Evolutionary conservation across 2,888 invertebrate genomes (phyloP), one percentile per base, ranked within the genome.

Genomic region (Orchesella flavescens): DNA sequence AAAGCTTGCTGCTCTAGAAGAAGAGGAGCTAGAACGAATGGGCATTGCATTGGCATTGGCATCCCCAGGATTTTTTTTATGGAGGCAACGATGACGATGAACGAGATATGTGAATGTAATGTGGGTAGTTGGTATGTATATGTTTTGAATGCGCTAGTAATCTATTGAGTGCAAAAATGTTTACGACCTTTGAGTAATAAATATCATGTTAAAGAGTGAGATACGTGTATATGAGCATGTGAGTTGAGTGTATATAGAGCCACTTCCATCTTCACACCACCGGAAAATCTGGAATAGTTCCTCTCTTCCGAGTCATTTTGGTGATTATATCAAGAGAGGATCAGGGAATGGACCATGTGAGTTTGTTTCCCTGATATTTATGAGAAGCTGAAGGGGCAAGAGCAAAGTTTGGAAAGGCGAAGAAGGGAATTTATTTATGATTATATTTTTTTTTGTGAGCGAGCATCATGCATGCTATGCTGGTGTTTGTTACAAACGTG

Each of bases 101-200:
- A 34, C 34, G 34, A 34, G 34, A 34, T 34, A 34, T 34, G 7
- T 34, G 34, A 34, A 34, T 34, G 34, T 34, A 34, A 34, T 34
- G 34, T 34, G 34, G 34, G 34, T 2, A 34, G 34, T 34, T 34
- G 34, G 34, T 34, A 4, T 7, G 3, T 34, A 34, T 34, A 7
- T 34, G 34, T 34, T 34, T 34, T 34, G 34, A 34, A 34, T 34
- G 34, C 7, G 34, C 34, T 44, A 57, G 55, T 76, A 76, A 76
- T 76, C 55, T 76, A 68, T 76, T 43, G 57, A 68, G 76, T 76
- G 76, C 68, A 76, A 76, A 76, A 68, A 76, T 76, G 68, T 76
- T 76, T 76, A 76, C 68, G 55, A 44, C 57, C 68, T 10, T 61
- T 61, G 23, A 61, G 61, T 61, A 61, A 61, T 61, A 61, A 34